A percentile compares a stretch with the other conserved stretches of the same genome.
Evolutionary conservation across 1,140 invertebrate species (phyloP).

Genomic region (Anadara kagoshimensis): DNA sequence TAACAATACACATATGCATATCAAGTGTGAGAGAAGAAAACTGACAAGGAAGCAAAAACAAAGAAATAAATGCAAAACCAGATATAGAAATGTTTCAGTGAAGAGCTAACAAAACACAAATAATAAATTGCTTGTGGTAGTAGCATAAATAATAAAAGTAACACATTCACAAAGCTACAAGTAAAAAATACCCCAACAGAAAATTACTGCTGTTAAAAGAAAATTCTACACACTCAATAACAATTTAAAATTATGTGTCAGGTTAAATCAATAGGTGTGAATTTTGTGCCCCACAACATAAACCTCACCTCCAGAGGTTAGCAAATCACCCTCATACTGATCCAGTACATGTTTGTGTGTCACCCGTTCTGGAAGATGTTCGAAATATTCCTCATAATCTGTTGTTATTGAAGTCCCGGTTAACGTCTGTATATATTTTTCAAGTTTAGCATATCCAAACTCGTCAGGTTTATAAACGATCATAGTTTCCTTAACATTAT

Average conservation of each 20-base stretch:
- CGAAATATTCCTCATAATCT: constrained; percentile 6
- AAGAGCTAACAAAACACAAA: too few relatives aligned
- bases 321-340: background rate
- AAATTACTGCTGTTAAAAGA: too few relatives aligned
- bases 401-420: background rate
- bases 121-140: too few relatives aligned
- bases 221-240: too few relatives aligned
- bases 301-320: background rate
- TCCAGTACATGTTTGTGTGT: background rate
- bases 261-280: background rate
- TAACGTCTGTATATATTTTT: constrained; percentile 33
- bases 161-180: too few relatives aligned
- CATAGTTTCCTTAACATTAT: constrained; percentile 31
- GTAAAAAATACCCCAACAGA: too few relatives aligned
- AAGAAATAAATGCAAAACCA: too few relatives aligned
- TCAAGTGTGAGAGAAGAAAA: too few relatives aligned
- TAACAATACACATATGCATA: too few relatives aligned
- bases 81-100: too few relatives aligned
- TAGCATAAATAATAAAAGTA: too few relatives aligned
- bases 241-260: background rate
- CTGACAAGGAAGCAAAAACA: too few relatives aligned
- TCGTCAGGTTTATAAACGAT: constrained; percentile 30
- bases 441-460: constrained; percentile 18
- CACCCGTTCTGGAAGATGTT: background rate
- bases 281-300: background rate